Percentiles rank a stretch among this genome's conserved stretches.
Evolutionary conservation across 2,113 vertebrate species (phyloP).

Genomic region (Semnornis frantzii): DNA sequence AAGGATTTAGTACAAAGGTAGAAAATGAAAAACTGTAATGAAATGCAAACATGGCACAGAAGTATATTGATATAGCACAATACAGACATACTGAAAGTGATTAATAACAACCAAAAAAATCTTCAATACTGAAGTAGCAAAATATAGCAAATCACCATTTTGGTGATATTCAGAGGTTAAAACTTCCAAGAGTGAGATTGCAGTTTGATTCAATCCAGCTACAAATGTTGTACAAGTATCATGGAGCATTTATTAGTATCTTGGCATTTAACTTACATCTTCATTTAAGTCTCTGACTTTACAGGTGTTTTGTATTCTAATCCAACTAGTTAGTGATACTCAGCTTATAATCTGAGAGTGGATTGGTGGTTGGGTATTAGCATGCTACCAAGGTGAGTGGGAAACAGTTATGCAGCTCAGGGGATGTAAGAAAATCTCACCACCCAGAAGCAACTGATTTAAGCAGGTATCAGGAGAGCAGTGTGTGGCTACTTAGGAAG

Average conservation of each 20-base stretch:
- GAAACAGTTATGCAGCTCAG: neutral
- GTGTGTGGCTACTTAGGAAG: neutral
- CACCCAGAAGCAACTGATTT: neutral
- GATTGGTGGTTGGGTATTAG: neutral
- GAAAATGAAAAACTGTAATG: neutral
- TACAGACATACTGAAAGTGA: neutral
- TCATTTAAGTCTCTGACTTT: neutral
- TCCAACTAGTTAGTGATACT: neutral
- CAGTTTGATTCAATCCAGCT: neutral
- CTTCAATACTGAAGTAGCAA: no score
- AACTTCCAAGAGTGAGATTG: neutral
- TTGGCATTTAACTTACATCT: neutral
- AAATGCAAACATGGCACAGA: neutral
- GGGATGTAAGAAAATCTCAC: neutral
- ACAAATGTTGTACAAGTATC: rapidly evolving
- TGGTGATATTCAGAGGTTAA: neutral
- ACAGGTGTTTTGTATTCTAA: neutral
- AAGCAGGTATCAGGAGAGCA: neutral
- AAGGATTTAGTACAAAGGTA: neutral
- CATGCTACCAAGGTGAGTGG: neutral
- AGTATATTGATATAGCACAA: neutral
- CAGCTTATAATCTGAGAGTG: neutral
- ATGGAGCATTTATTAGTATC: neutral
- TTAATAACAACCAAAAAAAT: neutral
- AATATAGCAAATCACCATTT: neutral